Conservation (phyloP, 2,113 vertebrate genomes). For the Miniopterus natalensis region DNA sequence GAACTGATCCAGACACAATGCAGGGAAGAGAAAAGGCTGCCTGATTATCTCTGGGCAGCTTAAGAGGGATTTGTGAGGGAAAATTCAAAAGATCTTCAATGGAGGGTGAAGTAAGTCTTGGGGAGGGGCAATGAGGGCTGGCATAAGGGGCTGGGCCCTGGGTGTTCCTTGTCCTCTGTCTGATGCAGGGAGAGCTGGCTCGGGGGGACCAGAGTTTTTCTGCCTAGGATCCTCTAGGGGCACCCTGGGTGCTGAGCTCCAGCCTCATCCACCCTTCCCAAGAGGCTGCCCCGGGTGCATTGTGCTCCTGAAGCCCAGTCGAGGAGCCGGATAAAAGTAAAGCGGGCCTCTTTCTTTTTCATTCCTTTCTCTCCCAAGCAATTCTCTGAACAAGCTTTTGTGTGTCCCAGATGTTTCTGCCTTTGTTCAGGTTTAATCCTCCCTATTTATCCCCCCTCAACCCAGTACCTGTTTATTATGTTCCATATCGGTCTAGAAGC, state of each 20-base stretch:
- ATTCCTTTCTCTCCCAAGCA: slow-evolving; percentile 68
- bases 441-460: slow-evolving; percentile 71
- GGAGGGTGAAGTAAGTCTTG: neutral
- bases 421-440: slow-evolving; percentile 82
- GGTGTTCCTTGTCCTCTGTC: neutral
- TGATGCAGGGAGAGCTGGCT: neutral
- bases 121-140: neutral
- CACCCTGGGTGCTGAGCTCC: neutral
- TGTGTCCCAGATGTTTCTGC: slow-evolving; percentile 77
- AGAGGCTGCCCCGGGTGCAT: neutral
- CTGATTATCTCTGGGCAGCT: neutral
- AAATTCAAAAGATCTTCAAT: neutral
- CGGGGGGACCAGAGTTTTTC: neutral
- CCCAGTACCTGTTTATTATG: slow-evolving; percentile 79
- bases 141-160: no score
- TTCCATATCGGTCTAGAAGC: slow-evolving; percentile 75
- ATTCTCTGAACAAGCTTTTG: slow-evolving; percentile 76
- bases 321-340: slow-evolving; percentile 16
- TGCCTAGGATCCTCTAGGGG: neutral
- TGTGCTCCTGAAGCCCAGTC: neutral
- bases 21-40: neutral
- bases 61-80: neutral
- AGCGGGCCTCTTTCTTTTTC: slow-evolving; percentile 69
- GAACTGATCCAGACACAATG: neutral
- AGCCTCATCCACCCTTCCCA: neutral